These are phyloP conservation scores for Troilus luridus DNA, from an alignment of 2,888 invertebrate genomes.

Conservation along the genomic window DNA sequence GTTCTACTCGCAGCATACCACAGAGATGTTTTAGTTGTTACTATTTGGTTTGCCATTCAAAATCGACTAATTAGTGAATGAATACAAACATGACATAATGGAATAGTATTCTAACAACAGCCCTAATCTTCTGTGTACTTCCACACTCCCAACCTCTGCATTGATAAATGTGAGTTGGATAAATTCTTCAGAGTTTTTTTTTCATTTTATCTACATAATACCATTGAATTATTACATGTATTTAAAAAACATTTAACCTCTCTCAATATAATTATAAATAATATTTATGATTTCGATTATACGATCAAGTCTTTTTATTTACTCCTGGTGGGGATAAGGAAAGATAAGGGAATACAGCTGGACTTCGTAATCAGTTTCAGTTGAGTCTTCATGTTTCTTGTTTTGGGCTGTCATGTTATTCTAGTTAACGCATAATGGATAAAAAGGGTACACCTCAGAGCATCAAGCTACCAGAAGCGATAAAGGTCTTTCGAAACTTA, in stretches of 20 bases:
- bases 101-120: too few relatives aligned
- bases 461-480: slow-evolving; percentile 72
- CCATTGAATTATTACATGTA: not conserved
- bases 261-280: not conserved
- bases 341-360: not conserved
- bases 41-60: too few relatives aligned
- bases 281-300: not conserved
- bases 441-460: slow-evolving; percentile 69
- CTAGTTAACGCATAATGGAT: slow-evolving; percentile 63
- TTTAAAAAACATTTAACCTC: not conserved
- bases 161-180: not conserved
- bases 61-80: too few relatives aligned
- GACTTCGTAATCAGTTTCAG: not conserved
- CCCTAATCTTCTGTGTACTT: too few relatives aligned
- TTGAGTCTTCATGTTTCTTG: not conserved
- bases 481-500: slow-evolving; percentile 76
- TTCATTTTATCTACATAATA: not conserved
- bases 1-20: too few relatives aligned
- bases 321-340: not conserved
- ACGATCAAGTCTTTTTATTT: not conserved
- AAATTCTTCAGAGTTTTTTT: not conserved
- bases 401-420: not conserved
- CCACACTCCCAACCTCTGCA: not conserved
- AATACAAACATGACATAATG: too few relatives aligned
- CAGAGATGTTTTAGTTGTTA: too few relatives aligned